A percentile compares a stretch with the other conserved stretches of the same genome.
Conservation (phyloP, 2,888 invertebrate species). For the Platynereis dumerilii region DNA sequence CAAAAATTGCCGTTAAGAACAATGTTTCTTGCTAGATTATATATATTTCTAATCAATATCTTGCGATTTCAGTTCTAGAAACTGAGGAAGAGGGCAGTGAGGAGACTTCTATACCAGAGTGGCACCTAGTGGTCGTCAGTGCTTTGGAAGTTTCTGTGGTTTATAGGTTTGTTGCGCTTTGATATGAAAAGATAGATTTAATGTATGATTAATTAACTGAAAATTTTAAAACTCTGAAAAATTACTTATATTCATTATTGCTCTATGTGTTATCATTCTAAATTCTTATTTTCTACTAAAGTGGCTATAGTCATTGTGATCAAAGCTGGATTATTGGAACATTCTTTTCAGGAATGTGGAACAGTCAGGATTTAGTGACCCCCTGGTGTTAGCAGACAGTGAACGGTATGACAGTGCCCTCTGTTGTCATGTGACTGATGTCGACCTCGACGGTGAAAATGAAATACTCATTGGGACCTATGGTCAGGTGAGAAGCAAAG, state of each 20-base stretch:
- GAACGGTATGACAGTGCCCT: slow-evolving; percentile 70
- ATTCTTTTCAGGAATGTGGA: slow-evolving; percentile 44
- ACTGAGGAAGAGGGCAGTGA: slow-evolving; percentile 20
- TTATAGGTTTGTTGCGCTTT: slow-evolving; percentile 68
- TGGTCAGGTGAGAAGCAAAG: slow-evolving; percentile 66
- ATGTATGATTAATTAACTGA: too few relatives aligned
- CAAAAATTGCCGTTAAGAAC: background rate
- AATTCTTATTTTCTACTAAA: too few relatives aligned
- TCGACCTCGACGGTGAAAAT: slow-evolving; percentile 75
- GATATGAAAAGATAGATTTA: too few relatives aligned
- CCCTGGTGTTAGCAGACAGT: slow-evolving; percentile 63
- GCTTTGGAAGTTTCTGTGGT: slow-evolving; percentile 69
- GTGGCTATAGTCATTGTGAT: too few relatives aligned
- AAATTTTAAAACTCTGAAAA: too few relatives aligned
- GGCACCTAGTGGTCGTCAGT: slow-evolving; percentile 69
- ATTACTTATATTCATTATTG: too few relatives aligned
- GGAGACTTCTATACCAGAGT: slow-evolving; percentile 16
- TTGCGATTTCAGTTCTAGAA: slow-evolving; percentile 25
- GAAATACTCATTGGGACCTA: slow-evolving; percentile 76
- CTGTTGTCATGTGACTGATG: slow-evolving; percentile 72
- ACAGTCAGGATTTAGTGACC: slow-evolving; percentile 50
- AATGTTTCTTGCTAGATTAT: background rate
- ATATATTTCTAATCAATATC: background rate
- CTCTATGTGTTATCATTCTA: too few relatives aligned
- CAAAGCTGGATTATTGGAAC: too few relatives aligned